Evolutionary conservation across 2,888 invertebrate species (phyloP).

Genomic region (Colostygia pectinataria): DNA sequence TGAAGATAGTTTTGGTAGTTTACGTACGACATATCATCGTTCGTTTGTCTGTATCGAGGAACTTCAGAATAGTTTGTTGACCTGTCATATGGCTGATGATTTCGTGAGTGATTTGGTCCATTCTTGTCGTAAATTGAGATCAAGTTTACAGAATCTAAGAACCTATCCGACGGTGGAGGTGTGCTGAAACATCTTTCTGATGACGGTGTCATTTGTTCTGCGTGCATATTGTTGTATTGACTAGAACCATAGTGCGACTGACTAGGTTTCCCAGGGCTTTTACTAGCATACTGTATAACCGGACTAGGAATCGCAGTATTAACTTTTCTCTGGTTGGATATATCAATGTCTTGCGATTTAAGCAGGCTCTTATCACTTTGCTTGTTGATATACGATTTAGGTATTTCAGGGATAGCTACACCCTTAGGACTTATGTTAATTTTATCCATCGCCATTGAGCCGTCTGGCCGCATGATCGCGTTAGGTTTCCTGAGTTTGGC

Average conservation of each 20-base stretch:
- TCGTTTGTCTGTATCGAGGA: conserved; percentile 34
- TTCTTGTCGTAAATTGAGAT: conserved; percentile 22
- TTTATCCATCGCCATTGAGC: conserved; percentile 27
- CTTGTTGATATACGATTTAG: conserved; percentile 52
- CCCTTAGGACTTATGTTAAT: conserved; percentile 40
- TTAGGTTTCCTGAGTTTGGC: conserved; percentile 26
- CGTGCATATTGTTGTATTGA: conserved; percentile 4
- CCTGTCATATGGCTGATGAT: conserved; percentile 2
- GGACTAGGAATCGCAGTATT: conserved; percentile 27
- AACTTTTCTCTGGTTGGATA: conserved; percentile 31
- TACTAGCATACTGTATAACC: conserved; percentile 37
- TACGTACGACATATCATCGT: not conserved
- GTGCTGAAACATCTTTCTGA: conserved; percentile 10
- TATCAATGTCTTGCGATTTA: conserved; percentile 39
- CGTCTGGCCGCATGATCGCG: conserved; percentile 33
- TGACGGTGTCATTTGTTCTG: not conserved
- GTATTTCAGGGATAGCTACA: conserved; percentile 42
- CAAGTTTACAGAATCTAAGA: conserved; percentile 17
- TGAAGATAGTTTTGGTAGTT: conserved; percentile 55
- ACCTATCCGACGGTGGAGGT: conserved; percentile 13
- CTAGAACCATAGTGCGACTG: conserved; percentile 2
- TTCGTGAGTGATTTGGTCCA: conserved; percentile 8
- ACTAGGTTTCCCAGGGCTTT: conserved; percentile 16
- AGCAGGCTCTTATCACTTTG: conserved; percentile 43
- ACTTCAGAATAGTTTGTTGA: not conserved